These are phyloP conservation scores for Drosophila aff. DNA, from an alignment of 1,140 invertebrate species.

Conservation along the genomic window DNA sequence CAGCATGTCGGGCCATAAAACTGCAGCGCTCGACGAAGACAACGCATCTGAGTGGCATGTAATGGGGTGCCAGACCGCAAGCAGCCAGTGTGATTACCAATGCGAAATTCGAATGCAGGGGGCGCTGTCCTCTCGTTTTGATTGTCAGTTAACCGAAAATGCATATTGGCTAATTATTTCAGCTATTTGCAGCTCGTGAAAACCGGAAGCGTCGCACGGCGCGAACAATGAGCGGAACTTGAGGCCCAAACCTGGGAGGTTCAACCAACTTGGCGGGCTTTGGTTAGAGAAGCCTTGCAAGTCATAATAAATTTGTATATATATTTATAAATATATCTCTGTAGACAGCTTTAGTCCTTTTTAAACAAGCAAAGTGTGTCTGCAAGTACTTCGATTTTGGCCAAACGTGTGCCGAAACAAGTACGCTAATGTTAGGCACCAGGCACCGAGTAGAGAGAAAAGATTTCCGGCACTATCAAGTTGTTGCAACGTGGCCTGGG, in stretches of 20 bases:
- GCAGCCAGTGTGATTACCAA: slow-evolving; percentile 19
- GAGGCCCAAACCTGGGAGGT: not conserved
- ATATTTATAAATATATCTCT: not conserved
- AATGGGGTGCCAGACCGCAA: slow-evolving; percentile 25
- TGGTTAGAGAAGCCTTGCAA: slow-evolving; percentile 16
- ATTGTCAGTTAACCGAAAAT: slow-evolving; percentile 35
- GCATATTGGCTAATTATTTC: slow-evolving; percentile 54
- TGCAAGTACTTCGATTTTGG: slow-evolving; percentile 20
- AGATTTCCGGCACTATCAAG: slow-evolving; percentile 53
- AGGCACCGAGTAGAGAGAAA: slow-evolving; percentile 2
- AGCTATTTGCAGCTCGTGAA: slow-evolving; percentile 29
- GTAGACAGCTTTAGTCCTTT: not conserved
- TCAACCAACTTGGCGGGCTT: slow-evolving; percentile 6
- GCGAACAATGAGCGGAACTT: slow-evolving; percentile 45
- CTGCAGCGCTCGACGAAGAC: slow-evolving; percentile 7
- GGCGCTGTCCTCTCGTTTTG: slow-evolving; percentile 41
- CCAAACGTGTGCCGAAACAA: slow-evolving; percentile 15
- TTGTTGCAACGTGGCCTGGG: slow-evolving; percentile 18
- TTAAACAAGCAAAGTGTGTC: not conserved
- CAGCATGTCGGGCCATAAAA: slow-evolving; percentile 33
- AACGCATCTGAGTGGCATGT: slow-evolving; percentile 11
- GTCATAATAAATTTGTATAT: not conserved
- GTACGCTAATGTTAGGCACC: slow-evolving; percentile 22
- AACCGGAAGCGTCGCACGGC: slow-evolving; percentile 28
- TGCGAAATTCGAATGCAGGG: slow-evolving; percentile 33